These are phyloP conservation scores for Opisthograptis luteolata DNA, from an alignment of 2,888 invertebrate genomes.

Conservation along the genomic window DNA sequence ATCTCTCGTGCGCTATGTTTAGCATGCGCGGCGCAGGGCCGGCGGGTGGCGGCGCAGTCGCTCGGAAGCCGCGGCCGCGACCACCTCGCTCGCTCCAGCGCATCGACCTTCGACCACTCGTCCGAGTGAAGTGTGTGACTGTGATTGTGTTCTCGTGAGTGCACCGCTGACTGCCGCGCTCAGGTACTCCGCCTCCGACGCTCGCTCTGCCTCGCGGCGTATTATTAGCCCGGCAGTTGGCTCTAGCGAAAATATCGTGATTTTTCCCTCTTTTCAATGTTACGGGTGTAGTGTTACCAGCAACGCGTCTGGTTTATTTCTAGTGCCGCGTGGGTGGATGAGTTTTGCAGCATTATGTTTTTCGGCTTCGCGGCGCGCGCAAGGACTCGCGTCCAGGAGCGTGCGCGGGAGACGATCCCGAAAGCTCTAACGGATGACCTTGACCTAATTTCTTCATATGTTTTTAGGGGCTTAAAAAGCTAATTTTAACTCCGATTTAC, in stretches of 20 bases:
- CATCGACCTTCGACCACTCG: constrained; percentile 78
- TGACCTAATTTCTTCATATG: constrained; percentile 64
- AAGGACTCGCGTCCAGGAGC: constrained; percentile 41
- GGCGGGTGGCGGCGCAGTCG: constrained; percentile 66
- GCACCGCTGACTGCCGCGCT: constrained; percentile 51
- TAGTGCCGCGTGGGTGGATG: constrained; percentile 69
- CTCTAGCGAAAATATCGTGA: constrained; percentile 49
- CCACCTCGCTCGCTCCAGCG: constrained; percentile 77
- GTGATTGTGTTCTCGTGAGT: constrained; percentile 73
- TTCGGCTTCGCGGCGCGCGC: constrained; percentile 44
- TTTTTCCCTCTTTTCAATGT: constrained; percentile 61
- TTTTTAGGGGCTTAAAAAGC: constrained; percentile 37
- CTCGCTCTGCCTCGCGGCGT: constrained; percentile 43
- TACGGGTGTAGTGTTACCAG: constrained; percentile 78
- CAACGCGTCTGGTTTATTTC: constrained; percentile 76
- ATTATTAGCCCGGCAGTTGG: constrained; percentile 50
- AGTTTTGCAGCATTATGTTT: constrained; percentile 52
- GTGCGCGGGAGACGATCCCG: constrained; percentile 35
- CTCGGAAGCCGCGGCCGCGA: constrained; percentile 79
- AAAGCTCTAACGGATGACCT: constrained; percentile 63
- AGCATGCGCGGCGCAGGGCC: constrained; percentile 59
- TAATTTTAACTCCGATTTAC: constrained; percentile 10
- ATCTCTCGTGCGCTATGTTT: constrained; percentile 66
- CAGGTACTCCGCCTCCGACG: constrained; percentile 50
- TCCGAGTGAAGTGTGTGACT: constrained; percentile 80